Evolutionary conservation across 2,797 vertebrate genomes (phyloP), one percentile per base, ranked within the genome.

Genomic region (Xiphophorus birchmanni): DNA sequence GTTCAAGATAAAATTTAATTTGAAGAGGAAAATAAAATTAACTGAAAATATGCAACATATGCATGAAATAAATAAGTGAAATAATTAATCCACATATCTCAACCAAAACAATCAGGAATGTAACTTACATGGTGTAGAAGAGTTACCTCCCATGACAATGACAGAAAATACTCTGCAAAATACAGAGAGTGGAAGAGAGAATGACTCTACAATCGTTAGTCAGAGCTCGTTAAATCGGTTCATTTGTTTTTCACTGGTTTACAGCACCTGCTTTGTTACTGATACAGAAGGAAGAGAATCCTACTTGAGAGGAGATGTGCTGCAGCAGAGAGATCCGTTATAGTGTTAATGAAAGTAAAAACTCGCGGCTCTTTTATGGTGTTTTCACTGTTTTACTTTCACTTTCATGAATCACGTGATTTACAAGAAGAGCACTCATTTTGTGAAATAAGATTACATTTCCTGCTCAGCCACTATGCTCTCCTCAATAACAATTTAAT

Each of bases 81-180:
- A 15, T 13, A 32, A 32, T 60, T 0, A 29, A 60, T 60, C 29
- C 2, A 32, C 0, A 0, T 60, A 17, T 32, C 0, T 2, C 58
- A 15, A 32, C 5, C n/a, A 32, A 32, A 17, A 60, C 29, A 6
- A 32, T 2, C n/a, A 32, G 1, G 58, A 29, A 15, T 60, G n/a
- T 17, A 32, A 60, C 29, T 60, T 60, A 32, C 29, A 0, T 32
- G n/a, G 11, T 11, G 0, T 0, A 29, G n/a, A 60, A 32, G 29
- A 6, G 5, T 0, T 5, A 0, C 5, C 0, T 0, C 58, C 58
- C 58, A 60, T 63, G 58, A 3, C 58, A 32, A 0, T 35, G 2
- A 63, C 29, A 32, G 58, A 2, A 58, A 58, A 13, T 58, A 13
- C 0, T 58, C 11, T 58, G 29, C 5, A 58, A 8, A 32, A 32